These are phyloP conservation scores for Ceramica pisi DNA, from an alignment of 2,888 invertebrate genomes.

Conservation along the genomic window DNA sequence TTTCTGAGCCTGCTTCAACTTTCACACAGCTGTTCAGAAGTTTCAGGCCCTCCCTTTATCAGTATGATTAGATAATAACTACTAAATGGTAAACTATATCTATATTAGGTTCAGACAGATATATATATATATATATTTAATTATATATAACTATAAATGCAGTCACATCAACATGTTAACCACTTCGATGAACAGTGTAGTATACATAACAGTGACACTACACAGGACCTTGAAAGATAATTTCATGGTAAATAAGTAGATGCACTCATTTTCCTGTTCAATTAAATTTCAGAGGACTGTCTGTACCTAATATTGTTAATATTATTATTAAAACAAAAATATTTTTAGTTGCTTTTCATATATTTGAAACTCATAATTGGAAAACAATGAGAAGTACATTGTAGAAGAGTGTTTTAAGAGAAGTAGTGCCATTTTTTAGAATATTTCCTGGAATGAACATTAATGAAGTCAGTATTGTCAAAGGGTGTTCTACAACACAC, in stretches of 20 bases:
- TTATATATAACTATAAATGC: conserved; percentile 67
- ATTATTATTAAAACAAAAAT: conserved; percentile 72
- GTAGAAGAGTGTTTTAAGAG: conserved; percentile 46
- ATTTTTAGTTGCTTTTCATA: conserved; percentile 74
- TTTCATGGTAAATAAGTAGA: conserved; percentile 70
- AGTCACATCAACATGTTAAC: conserved; percentile 51
- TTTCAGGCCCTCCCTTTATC: conserved; percentile 75
- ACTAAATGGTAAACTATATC: conserved; percentile 79
- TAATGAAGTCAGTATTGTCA: conserved; percentile 69
- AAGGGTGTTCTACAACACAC: conserved; percentile 69
- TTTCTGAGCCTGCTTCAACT: conserved; percentile 78
- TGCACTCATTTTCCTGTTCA: conserved; percentile 79
- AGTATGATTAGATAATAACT: conserved; percentile 77
- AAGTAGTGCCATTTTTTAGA: conserved; percentile 51
- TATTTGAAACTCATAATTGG: conserved; percentile 72
- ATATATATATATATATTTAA: conserved; percentile 64
- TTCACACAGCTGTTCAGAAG: conserved; percentile 83
- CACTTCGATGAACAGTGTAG: conserved; percentile 51
- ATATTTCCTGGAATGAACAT: conserved; percentile 57
- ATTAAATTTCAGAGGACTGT: conserved; percentile 79
- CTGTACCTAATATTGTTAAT: conserved; percentile 81
- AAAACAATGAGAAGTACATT: conserved; percentile 70
- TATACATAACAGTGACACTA: conserved; percentile 51
- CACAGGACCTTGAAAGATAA: conserved; percentile 71
- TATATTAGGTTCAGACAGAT: conserved; percentile 84